Evolutionary conservation across 2,888 invertebrate genomes (phyloP), one percentile per base, ranked within the genome.

Genomic region (Hydrotaea diabolus): DNA sequence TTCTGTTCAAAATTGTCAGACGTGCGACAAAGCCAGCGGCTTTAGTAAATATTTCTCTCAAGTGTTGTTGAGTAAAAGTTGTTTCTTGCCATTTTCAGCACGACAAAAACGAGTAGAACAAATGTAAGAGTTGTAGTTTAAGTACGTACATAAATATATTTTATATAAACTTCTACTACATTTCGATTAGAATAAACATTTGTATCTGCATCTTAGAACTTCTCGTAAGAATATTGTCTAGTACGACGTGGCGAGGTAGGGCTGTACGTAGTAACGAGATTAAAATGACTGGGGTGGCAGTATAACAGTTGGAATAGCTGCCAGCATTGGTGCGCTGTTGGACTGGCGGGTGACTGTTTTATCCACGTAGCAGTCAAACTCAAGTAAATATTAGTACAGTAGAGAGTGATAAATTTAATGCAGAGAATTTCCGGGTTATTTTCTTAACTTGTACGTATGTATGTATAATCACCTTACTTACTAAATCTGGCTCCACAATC

Each of bases 231-330:
- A 31, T 31, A 7, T 31, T 7, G 49, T 49, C 8, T 49, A 49
- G 43, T 49, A 43, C 11, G 43, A 43, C 5, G 11, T n/a, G n/a
- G n/a, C n/a, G n/a, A n/a, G n/a, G n/a, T n/a, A n/a, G n/a, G n/a
- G 31, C 13, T 49, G 49, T n/a, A n/a, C n/a, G n/a, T n/a, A n/a
- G n/a, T n/a, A n/a, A n/a, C n/a, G n/a, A n/a, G n/a, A 49, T n/a
- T n/a, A 3, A 49, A 49, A 49, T 49, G 15, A 49, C 49, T 7
- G 13, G n/a, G n/a, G 49, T n/a, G n/a, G n/a, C 49, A n/a, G 49
- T n/a, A 49, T 26, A 72, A 79, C 55, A 36, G 71, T 80, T 80
- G 72, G 80, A n/a, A n/a, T 49, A 77, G 66, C 73, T 77, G 59
- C 21, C 9, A 39, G 15, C n/a, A n/a, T n/a, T n/a, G n/a, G n/a